These are phyloP conservation scores for Hesperia comma DNA, from an alignment of 2,888 invertebrate species.

Conservation along the genomic window DNA sequence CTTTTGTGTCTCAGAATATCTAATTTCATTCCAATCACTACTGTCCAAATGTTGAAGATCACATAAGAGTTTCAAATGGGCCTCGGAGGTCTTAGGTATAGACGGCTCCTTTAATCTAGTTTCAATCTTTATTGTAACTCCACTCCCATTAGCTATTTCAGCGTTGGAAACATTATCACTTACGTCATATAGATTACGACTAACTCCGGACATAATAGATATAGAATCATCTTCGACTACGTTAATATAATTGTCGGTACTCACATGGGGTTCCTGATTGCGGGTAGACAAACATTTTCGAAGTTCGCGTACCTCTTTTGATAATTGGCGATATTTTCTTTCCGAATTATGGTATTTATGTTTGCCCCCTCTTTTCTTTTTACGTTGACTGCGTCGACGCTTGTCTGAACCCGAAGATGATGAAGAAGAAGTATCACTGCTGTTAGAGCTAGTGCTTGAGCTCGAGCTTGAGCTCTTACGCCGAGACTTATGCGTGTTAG, in stretches of 20 bases:
- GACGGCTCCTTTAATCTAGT: conserved; percentile 6
- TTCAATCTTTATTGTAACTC: not conserved
- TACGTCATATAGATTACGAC: not conserved
- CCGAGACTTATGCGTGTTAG: not conserved
- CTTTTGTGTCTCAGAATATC: conserved; percentile 15
- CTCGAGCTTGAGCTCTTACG: not conserved
- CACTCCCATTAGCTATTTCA: not conserved
- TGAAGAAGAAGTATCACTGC: too few species aligned
- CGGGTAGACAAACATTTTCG: too few species aligned
- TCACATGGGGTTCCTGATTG: too few species aligned
- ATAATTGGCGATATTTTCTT: conserved; percentile 7
- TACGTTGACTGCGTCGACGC: conserved; percentile 10
- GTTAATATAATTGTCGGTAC: not conserved
- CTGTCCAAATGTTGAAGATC: too few species aligned
- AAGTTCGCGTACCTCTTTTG: conserved; percentile 3
- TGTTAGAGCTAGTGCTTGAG: not conserved
- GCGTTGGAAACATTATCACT: not conserved
- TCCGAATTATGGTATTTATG: conserved; percentile 9
- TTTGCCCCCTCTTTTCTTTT: conserved; percentile 20
- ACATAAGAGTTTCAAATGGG: conserved; percentile 13
- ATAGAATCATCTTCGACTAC: not conserved
- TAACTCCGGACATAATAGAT: not conserved
- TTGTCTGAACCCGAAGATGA: not conserved
- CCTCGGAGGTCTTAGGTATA: conserved; percentile 13
- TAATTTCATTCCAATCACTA: conserved; percentile 6